A percentile compares a stretch with the other conserved stretches of the same genome.
phyloP scores from a whole-genome alignment of 1,140 invertebrate species.

The Oppia nitens region DNA sequence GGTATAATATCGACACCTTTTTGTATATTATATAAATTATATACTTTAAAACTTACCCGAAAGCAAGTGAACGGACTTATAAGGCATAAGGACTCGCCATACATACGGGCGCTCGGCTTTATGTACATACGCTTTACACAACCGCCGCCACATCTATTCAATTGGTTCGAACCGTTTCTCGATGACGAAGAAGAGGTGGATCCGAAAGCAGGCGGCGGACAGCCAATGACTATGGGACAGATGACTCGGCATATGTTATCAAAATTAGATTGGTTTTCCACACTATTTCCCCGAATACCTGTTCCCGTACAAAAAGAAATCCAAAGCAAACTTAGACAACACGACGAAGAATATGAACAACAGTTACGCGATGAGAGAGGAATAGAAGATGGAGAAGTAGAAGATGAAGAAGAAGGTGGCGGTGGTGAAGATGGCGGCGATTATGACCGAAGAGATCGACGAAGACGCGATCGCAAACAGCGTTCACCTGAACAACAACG shows the following conservation, averaged over 20 bases:
- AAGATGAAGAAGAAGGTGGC: not conserved
- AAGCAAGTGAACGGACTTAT: constrained; percentile 93
- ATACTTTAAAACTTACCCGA: constrained; percentile 82
- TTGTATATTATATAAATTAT: constrained; percentile 95
- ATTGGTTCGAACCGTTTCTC: constrained; percentile 91
- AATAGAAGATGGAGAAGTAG: not conserved
- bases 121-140: constrained; percentile 92
- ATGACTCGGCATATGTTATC: constrained; percentile 82
- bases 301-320: constrained; percentile 81
- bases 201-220: constrained; percentile 89
- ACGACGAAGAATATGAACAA: constrained; percentile 3
- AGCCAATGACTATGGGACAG: constrained; percentile 81
- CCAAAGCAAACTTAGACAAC: constrained; percentile 49
- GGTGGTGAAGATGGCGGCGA: not conserved
- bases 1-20: constrained; percentile 97
- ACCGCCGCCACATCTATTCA: constrained; percentile 81
- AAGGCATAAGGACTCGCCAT: constrained; percentile 88
- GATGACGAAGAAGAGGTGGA: constrained; percentile 93
- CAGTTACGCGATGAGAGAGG: not conserved
- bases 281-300: constrained; percentile 95
- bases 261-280: constrained; percentile 95
- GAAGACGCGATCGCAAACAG: not conserved
- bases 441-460: not conserved
- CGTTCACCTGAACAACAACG: not conserved
- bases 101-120: constrained; percentile 88